Percentiles rank a stretch among this genome's conserved stretches.
phyloP scores from a whole-genome alignment of 2,113 vertebrate species.

The Neolamprologus ventralis region DNA sequence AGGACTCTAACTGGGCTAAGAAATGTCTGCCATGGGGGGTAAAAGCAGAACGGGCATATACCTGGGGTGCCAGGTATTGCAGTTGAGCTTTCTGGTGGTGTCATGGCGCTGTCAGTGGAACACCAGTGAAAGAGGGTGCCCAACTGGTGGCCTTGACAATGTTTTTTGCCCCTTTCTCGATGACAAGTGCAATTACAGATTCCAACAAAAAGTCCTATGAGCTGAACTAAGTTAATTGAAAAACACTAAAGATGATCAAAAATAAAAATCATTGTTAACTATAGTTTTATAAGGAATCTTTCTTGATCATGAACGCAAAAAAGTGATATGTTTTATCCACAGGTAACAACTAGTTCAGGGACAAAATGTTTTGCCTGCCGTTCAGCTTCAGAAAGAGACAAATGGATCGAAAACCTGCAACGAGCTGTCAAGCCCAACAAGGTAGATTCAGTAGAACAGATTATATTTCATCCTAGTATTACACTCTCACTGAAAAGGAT shows the following conservation, averaged over 20 bases:
- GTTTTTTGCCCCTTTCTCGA: not conserved
- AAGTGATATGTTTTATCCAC: not conserved
- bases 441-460: constrained; percentile 62
- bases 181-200: not conserved
- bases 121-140: not conserved
- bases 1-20: not conserved
- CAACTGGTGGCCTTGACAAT: not conserved
- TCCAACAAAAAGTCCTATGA: not conserved
- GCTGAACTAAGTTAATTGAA: not conserved
- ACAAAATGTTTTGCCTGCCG: constrained; percentile 95
- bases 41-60: not conserved
- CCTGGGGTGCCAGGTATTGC: not conserved
- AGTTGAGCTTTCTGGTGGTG: not conserved
- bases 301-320: not conserved
- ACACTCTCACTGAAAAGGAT: not conserved
- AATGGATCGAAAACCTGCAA: constrained; percentile 94
- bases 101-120: not conserved
- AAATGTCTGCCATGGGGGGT: not conserved
- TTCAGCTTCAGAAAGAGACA: constrained; percentile 90
- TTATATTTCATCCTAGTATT: not conserved
- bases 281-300: not conserved
- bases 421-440: constrained; percentile 92
- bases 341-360: constrained; percentile 90
- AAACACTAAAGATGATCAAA: not conserved
- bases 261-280: not conserved